Conservation (phyloP, 2,888 invertebrate species). For the Cephus nigrinus region DNA sequence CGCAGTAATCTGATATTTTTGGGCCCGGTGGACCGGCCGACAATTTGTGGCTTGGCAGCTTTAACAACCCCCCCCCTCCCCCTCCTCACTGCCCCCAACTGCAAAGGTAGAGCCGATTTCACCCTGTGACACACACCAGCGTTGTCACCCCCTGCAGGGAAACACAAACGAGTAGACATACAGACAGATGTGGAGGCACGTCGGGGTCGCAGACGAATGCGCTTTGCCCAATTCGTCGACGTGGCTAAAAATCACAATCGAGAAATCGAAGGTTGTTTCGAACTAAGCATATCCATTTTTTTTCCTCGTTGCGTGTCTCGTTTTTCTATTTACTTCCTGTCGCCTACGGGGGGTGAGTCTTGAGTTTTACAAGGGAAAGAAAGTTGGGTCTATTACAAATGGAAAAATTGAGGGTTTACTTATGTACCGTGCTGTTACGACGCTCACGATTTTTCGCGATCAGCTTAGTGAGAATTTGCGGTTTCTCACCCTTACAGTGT, state of each 20-base stretch:
- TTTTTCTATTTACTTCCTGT: too few species aligned
- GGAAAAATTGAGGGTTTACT: background rate
- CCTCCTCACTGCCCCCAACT: background rate
- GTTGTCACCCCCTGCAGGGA: background rate
- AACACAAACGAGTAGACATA: background rate
- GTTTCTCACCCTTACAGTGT: background rate
- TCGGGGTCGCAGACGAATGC: background rate
- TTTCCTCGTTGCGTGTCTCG: background rate
- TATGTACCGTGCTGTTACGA: background rate
- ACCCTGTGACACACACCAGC: background rate
- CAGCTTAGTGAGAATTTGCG: background rate
- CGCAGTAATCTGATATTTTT: conserved; percentile 42
- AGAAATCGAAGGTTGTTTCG: background rate
- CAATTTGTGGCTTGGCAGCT: conserved; percentile 29
- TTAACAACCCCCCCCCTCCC: background rate
- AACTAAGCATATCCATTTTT: background rate
- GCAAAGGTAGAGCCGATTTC: background rate
- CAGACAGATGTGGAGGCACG: background rate
- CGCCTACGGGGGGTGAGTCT: background rate
- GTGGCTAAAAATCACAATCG: background rate
- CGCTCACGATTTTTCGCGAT: background rate
- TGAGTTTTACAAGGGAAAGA: background rate
- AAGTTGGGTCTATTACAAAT: too few species aligned
- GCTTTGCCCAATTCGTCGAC: background rate
- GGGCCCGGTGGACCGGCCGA: conserved; percentile 24